Base-by-base conservation (phyloP, 2,888 invertebrate species). In the Drosophila koepferae region DNA sequence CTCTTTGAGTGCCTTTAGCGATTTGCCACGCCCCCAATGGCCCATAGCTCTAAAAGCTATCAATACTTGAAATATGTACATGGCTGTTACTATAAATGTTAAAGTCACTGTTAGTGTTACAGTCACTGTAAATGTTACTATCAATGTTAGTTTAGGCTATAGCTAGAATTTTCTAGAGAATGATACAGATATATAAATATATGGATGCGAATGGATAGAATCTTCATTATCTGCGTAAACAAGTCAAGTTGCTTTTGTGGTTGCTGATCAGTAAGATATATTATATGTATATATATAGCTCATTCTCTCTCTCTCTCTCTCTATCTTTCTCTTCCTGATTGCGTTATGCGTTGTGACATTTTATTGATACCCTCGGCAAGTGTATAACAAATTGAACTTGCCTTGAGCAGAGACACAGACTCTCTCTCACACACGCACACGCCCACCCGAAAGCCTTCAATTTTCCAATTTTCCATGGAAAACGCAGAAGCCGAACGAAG, bases 391-490 rank as follows among this genome's bases (percentile, higher is more conserved):
- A 68, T 54, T 59, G 41, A 60, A 60, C 38, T 46, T 51, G 68
- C 58, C 70, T 68, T 56, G 67, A 56, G n/a, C 54, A 36, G 38
- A 41, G n/a, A 31, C 41, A 40, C 20, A n/a, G 10, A 36, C 36
- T 36, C 36, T 10, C n/a, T 0, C n/a, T 0, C 34, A 38, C 34
- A 12, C 20, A 34, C 14, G 34, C 34, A n/a, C 40, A 69, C 71
- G 71, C 71, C 71, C 72, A 71, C 71, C 40, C 40, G 58, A 53
- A 56, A 71, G 63, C 71, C 64, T 77, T 75, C 60, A 66, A 61
- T 77, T 64, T 74, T 74, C 63, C 55, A 59, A 82, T 71, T 86
- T 69, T 75, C 71, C 64, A 74, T 76, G 54, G 28, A 60, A 54
- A 54, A 23, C 34, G 20, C 20, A 53, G 18, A 14, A 36, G 53